These are phyloP conservation scores for Darevskia nairensis DNA, from an alignment of 2,797 vertebrate species.

Conservation along the genomic window DNA sequence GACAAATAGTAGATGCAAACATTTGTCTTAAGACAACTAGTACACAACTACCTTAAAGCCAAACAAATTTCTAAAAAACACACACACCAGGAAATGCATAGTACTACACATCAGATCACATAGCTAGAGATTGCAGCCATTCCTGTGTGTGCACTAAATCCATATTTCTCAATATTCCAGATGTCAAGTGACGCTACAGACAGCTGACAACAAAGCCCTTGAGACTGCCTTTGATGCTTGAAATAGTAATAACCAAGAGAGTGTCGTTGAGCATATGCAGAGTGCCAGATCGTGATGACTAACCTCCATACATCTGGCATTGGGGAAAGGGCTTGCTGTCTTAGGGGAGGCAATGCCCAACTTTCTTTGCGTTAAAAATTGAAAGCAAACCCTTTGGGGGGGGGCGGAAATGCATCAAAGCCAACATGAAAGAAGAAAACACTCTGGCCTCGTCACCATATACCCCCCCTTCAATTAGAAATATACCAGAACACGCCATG, in stretches of 20 bases:
- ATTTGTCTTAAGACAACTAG: too few species aligned
- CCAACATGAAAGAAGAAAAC: neutral
- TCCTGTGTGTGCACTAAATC: too few species aligned
- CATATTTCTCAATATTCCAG: neutral
- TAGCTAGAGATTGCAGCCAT: too few species aligned
- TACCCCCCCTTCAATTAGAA: neutral
- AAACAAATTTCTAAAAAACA: too few species aligned
- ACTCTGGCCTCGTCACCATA: neutral
- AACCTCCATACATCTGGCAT: neutral
- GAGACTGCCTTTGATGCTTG: neutral
- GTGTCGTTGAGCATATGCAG: neutral
- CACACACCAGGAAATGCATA: too few species aligned
- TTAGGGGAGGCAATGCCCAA: neutral
- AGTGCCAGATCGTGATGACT: too few species aligned
- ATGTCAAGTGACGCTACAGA: too few species aligned
- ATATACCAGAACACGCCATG: constrained; percentile 28
- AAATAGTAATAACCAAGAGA: neutral
- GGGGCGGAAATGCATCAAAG: neutral
- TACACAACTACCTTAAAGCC: too few species aligned
- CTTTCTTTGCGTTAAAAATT: neutral
- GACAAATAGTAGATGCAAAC: too few species aligned
- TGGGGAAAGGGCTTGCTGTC: neutral
- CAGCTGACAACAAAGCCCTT: too few species aligned
- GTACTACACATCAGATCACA: too few species aligned
- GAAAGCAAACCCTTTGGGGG: neutral